phyloP scores from a whole-genome alignment of 1,140 invertebrate genomes.

The Palaemon carinicauda region DNA sequence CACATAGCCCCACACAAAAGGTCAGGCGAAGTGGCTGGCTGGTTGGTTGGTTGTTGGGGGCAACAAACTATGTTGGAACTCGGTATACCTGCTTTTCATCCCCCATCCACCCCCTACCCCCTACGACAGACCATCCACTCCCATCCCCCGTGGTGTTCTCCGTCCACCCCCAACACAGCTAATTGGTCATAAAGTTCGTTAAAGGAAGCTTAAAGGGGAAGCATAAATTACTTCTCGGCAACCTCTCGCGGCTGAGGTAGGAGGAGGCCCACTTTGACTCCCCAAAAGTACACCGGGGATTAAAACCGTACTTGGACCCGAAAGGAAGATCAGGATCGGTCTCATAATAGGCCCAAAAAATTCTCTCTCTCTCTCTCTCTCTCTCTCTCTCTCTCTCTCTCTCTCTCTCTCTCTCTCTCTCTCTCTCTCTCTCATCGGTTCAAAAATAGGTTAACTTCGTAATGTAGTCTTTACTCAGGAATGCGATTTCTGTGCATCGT shows the following conservation, averaged over 20 bases:
- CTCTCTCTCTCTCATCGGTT: neutral
- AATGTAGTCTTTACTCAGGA: too few relatives aligned
- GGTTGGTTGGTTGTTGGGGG: too few relatives aligned
- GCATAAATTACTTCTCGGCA: neutral
- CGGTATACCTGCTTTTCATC: neutral
- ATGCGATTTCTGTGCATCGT: too few relatives aligned
- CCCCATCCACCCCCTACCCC: neutral
- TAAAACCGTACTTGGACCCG: neutral
- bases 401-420: neutral
- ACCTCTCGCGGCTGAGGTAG: neutral
- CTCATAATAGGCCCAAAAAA: neutral
- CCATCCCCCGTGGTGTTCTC: neutral
- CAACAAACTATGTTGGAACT: too few relatives aligned
- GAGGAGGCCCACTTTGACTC: neutral
- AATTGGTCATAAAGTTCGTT: slow-evolving; percentile 31
- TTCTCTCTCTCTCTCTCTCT: neutral
- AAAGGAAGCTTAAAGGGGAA: neutral
- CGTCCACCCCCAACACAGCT: neutral
- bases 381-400: neutral
- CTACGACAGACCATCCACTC: neutral
- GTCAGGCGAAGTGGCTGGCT: too few relatives aligned
- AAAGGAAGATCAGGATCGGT: neutral
- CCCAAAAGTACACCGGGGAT: neutral
- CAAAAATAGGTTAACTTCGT: too few relatives aligned
- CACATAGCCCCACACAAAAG: too few relatives aligned